phyloP scores from a whole-genome alignment of 2,113 vertebrate species.

The Pipra filicauda region DNA sequence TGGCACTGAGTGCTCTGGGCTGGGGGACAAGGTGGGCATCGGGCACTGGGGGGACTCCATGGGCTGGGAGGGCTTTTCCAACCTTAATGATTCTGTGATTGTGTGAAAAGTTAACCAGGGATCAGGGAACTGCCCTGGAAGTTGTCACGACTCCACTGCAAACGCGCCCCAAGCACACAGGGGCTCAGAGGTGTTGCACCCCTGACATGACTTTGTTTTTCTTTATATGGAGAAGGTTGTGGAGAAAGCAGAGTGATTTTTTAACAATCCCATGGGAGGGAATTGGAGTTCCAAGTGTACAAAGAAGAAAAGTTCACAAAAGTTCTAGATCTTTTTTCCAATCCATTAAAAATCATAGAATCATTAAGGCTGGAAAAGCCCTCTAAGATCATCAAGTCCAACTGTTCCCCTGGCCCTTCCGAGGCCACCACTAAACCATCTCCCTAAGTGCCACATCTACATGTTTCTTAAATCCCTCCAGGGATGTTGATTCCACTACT shows the following conservation, averaged over 20 bases:
- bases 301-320: not conserved
- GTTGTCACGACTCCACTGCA: not conserved
- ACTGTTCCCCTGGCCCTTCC: not conserved
- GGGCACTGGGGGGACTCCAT: accelerated
- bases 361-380: not conserved
- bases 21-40: accelerated
- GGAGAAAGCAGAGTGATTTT: not conserved
- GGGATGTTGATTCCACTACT: not conserved
- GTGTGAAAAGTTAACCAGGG: not conserved
- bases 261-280: not conserved
- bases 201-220: not conserved
- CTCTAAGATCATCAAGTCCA: not conserved
- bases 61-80: not conserved
- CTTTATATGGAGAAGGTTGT: not conserved
- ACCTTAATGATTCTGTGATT: not conserved
- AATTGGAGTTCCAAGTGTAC: not conserved
- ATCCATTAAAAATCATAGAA: not conserved
- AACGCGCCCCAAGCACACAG: not conserved
- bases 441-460: not conserved
- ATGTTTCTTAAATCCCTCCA: not conserved
- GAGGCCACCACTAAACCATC: not conserved
- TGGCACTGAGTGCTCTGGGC: not conserved
- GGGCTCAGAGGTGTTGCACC: not conserved
- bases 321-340: not conserved
- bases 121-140: not conserved